Base-by-base conservation (phyloP, 2,888 invertebrate genomes). In the Tipula confusa region DNA sequence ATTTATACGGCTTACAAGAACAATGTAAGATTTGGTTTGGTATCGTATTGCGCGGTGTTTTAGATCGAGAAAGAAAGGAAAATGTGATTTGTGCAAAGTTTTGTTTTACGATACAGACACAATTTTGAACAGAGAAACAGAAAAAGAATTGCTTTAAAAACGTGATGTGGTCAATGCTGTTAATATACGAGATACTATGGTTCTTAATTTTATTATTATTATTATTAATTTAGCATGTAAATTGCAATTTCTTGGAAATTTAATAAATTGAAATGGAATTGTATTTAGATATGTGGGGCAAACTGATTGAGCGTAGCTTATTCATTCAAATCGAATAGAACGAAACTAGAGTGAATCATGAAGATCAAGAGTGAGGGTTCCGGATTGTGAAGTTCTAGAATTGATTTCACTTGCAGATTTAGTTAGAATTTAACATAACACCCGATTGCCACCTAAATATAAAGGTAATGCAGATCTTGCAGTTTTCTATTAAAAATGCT, bases 141-240 rank as follows among this genome's bases (percentile, higher is more conserved):
- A 24, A 64, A 24, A 64, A 18, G 24, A 64, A 64, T 64, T 64
- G 24, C 11, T 64, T 64, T n/a, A n/a, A 24, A 64, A 64, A 64
- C 64, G 64, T 64, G 64, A 64, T 64, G 64, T 64, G 64, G 64
- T 64, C 64, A 64, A 64, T 64, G 64, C 64, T 64, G 11, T 64
- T 64, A 64, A 2, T 64, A 43, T 24, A n/a, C n/a, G n/a, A n/a
- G n/a, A n/a, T 24, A 2, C 24, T 64, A 64, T 64, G 24, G 43
- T 43, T 43, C 43, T 43, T n/a, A 24, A 18, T 64, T 33, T 33
- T 33, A 64, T 13, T 64, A 24, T 11, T 64, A 64, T 24, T 64
- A 24, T 9, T 24, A 64, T 64, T 24, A 64, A 64, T 64, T 64
- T 64, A 64, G 64, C 64, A 64, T 64, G 11, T 18, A 24, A 64